Evolutionary conservation across 2,113 vertebrate genomes (phyloP), one percentile per base, ranked within the genome.

Genomic region (Chitala chitala): DNA sequence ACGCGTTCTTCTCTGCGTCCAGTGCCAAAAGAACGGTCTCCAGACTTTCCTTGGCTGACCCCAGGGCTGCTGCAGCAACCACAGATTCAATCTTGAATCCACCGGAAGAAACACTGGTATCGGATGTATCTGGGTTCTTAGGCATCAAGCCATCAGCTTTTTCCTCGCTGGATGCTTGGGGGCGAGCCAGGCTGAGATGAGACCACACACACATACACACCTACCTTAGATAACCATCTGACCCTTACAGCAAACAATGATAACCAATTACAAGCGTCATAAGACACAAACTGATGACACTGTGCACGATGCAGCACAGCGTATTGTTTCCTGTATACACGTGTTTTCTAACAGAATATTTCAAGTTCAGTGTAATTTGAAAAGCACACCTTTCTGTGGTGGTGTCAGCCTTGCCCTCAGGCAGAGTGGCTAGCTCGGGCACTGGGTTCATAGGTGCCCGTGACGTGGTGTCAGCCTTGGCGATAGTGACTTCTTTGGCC

Each of bases 1-100:
- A 63, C 33, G 12, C 92, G 91, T 94, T 98, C 96, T 95, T 98
- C 76, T 96, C 95, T 0, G 95, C 94, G 85, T 99, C 95, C 84
- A 98, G 86, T 3, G 94, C 94, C 51, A 92, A 87, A 75, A 98
- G 90, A 15, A 96, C 93, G 29, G 83, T 96, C 84, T 98, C 96
- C 85, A 98, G 82, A 12, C 93, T 95, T 84, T 96, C 94, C 85
- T 94, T 96, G 63, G 91, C 89, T n/a, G 86, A 86, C 72, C 87
- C 91, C 65, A 86, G 86, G 42, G 85, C 1, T 84, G 84, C 63
- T 85, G 87, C 4, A 85, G 77, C 2, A 20, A 82, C 82, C 69
- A 91, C 85, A 22, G 86, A 75, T 9, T 89, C 84, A 0, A 86
- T 75, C 77, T 88, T 92, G 40, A 83, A 85, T 9, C 92, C 91